These are phyloP conservation scores for Auanema sp. DNA, from an alignment of 2,888 invertebrate genomes.

Conservation along the genomic window DNA sequence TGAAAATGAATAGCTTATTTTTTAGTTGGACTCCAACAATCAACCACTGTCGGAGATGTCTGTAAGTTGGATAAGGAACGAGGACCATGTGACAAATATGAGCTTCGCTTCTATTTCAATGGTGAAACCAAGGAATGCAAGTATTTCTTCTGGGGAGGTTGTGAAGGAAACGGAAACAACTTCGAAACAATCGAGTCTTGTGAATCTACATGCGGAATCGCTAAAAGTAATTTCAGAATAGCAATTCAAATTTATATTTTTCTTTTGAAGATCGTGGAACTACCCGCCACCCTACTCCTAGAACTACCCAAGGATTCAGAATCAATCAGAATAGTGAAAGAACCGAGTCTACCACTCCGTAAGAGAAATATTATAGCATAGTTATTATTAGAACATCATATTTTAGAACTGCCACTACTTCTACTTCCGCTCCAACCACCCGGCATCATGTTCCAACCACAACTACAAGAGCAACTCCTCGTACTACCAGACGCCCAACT, in stretches of 20 bases:
- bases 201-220: conserved; percentile 33
- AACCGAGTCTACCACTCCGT: conserved; percentile 13
- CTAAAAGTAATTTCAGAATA: not conserved
- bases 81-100: conserved; percentile 63
- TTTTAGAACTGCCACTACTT: conserved; percentile 3
- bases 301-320: conserved; percentile 38
- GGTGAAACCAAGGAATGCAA: conserved; percentile 57
- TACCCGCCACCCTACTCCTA: conserved; percentile 15
- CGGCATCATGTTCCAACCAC: not conserved
- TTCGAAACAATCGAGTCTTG: conserved; percentile 49
- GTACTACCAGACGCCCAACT: conserved; percentile 16
- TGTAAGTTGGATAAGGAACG: conserved; percentile 60
- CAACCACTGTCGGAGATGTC: conserved; percentile 23
- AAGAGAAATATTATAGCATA: not conserved
- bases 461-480: not conserved
- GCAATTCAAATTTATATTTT: not conserved
- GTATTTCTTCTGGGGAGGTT: conserved; percentile 64
- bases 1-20: not conserved
- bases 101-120: conserved; percentile 59
- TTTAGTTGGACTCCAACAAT: conserved; percentile 41
- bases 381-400: not conserved
- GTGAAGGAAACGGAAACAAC: conserved; percentile 62
- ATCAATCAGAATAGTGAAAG: conserved; percentile 26
- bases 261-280: not conserved
- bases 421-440: not conserved